Evolutionary conservation across 2,113 vertebrate species (phyloP).

Genomic region (Ursus arctos): DNA sequence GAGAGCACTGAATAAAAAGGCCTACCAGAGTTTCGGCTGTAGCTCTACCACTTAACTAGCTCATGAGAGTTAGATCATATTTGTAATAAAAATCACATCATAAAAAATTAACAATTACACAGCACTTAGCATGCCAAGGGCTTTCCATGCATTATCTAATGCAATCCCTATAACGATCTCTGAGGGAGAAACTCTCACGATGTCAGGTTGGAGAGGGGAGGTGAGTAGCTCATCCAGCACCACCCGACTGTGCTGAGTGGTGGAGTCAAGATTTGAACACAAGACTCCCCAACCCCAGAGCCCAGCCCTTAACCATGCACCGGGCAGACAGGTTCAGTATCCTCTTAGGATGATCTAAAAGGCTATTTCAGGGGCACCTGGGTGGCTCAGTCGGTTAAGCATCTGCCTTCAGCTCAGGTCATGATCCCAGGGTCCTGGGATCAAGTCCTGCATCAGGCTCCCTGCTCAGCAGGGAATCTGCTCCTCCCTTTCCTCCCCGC

Average conservation of each 20-base stretch:
- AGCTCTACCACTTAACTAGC: background rate
- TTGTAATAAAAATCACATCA: conserved; percentile 23
- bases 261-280: background rate
- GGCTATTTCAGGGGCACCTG: background rate
- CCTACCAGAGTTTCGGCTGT: background rate
- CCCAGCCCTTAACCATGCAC: background rate
- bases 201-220: background rate
- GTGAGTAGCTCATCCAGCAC: background rate
- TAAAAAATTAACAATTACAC: background rate
- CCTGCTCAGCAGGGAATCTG: background rate
- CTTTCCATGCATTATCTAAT: background rate
- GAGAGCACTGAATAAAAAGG: background rate
- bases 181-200: background rate
- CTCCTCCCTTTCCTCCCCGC: background rate
- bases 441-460: background rate
- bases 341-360: background rate
- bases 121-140: background rate
- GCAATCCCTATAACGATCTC: background rate
- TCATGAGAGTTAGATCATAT: background rate
- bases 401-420: background rate
- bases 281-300: background rate
- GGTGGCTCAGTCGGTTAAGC: background rate
- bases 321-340: background rate
- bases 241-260: background rate
- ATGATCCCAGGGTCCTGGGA: background rate